These are phyloP conservation scores for Tubulanus polymorphus DNA, from an alignment of 2,888 invertebrate genomes.

Conservation along the genomic window DNA sequence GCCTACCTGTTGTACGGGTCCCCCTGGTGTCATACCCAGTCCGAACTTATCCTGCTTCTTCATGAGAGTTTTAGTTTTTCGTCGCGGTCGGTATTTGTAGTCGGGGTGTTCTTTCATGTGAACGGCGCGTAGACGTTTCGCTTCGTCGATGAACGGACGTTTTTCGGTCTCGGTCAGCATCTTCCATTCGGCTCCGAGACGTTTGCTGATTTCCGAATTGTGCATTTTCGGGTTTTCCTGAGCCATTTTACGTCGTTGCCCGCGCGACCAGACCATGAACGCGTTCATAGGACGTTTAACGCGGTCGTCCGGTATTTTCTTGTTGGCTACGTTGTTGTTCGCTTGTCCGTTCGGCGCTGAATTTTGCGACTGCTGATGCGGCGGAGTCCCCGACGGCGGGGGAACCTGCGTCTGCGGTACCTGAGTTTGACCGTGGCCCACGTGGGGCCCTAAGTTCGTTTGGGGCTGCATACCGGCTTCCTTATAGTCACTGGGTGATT, in stretches of 20 bases:
- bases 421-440: no score
- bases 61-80: constrained; percentile 81
- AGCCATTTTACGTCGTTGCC: constrained; percentile 96
- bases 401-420: no score
- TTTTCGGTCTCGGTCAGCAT: constrained; percentile 90
- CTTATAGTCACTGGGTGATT: no score
- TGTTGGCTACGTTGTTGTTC: background rate
- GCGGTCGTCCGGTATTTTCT: constrained; percentile 57
- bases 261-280: constrained; percentile 94
- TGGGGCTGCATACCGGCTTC: no score
- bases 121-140: constrained; percentile 90
- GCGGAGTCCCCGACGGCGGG: no score
- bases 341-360: background rate
- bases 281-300: constrained; percentile 99
- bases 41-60: constrained; percentile 77
- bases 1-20: constrained; percentile 45
- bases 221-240: constrained; percentile 99
- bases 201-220: constrained; percentile 94
- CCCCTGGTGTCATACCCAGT: constrained; percentile 39
- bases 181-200: constrained; percentile 98
- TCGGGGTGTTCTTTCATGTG: constrained; percentile 99
- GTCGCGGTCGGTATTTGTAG: constrained; percentile 93
- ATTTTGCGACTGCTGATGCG: background rate
- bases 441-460: no score
- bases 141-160: constrained; percentile 97